Conservation (phyloP, 2,113 vertebrate genomes). For the mouse (Mus musculus) region GRCm39 chrX:142888501-142889000, state of each 20-base stretch:
- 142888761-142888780: not conserved
- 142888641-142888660: slow-evolving; percentile 35
- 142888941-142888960: not conserved
- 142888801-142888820: not conserved
- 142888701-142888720: not conserved
- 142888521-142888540: slow-evolving; percentile 54
- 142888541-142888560: slow-evolving; percentile 21
- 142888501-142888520: not conserved
- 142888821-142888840: not conserved
- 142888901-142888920: not conserved
- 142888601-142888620: slow-evolving; percentile 44
- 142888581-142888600: slow-evolving; percentile 64
- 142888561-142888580: slow-evolving; percentile 58
- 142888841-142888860: not conserved
- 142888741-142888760: not conserved
- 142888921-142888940: not conserved
- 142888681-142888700: slow-evolving; percentile 51
- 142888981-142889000: too few relatives aligned
- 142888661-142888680: slow-evolving; percentile 32
- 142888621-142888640: not conserved
- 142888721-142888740: slow-evolving; percentile 41
- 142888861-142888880: not conserved
- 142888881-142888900: not conserved
- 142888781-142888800: not conserved
- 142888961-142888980: not conserved